Evolutionary conservation across 2,113 vertebrate species (phyloP).

Genomic region (Pelusios castaneus): DNA sequence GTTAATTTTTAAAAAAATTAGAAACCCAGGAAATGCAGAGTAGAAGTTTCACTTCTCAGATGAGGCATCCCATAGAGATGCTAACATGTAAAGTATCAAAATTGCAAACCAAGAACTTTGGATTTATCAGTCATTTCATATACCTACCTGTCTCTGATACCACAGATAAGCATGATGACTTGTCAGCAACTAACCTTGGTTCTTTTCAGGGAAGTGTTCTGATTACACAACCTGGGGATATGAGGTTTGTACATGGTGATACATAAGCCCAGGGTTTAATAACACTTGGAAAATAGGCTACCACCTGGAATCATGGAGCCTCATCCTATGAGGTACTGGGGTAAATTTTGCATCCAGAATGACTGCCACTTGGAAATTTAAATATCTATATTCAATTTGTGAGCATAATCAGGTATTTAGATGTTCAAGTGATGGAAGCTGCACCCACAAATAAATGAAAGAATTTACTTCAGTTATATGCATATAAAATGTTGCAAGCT

Average conservation of each 20-base stretch:
- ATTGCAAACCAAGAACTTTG: not conserved
- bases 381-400: not conserved
- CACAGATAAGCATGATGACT: accelerated
- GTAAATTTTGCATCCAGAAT: not conserved
- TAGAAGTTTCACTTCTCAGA: not conserved
- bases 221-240: accelerated
- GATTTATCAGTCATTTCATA: not conserved
- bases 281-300: accelerated
- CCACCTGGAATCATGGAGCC: accelerated
- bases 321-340: accelerated
- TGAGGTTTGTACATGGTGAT: accelerated
- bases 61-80: not conserved
- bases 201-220: not conserved
- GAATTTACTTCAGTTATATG: accelerated
- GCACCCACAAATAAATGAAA: not conserved
- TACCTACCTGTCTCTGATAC: accelerated
- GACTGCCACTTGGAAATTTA: not conserved
- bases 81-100: not conserved
- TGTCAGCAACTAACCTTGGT: not conserved
- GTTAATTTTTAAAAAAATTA: not conserved
- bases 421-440: not conserved
- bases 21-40: not conserved
- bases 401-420: not conserved
- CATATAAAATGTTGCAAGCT: accelerated
- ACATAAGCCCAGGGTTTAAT: accelerated